These are phyloP conservation scores for Arremon brunneinucha DNA, from an alignment of 2,797 vertebrate species.

Conservation along the genomic window DNA sequence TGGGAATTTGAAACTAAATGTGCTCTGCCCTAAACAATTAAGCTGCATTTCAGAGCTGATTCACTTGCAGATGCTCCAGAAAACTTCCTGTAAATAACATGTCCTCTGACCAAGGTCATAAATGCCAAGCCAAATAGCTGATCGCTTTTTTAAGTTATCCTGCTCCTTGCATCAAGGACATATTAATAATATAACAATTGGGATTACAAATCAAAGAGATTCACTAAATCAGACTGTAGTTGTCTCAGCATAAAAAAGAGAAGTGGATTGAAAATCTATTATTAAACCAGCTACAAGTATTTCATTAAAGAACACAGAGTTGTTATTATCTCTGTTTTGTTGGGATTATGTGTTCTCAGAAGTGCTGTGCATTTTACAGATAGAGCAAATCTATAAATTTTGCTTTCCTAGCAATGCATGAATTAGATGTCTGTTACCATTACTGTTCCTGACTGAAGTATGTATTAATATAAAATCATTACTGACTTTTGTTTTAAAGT, in stretches of 20 bases:
- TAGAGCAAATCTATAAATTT: not conserved
- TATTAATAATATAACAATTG: constrained; percentile 39
- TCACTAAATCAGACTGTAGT: constrained; percentile 39
- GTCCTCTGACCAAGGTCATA: constrained; percentile 38
- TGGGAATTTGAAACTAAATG: constrained; percentile 43
- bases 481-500: not conserved
- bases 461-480: not conserved
- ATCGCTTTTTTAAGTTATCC: constrained; percentile 6
- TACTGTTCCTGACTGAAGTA: not conserved
- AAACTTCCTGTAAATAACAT: constrained; percentile 16
- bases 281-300: constrained; percentile 34
- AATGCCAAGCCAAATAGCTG: not conserved
- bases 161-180: constrained; percentile 1
- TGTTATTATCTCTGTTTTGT: constrained; percentile 45
- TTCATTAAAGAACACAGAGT: constrained; percentile 35
- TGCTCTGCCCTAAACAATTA: constrained; percentile 27
- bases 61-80: constrained; percentile 37
- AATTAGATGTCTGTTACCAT: not conserved
- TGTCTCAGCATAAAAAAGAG: constrained; percentile 21
- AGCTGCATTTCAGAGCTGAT: constrained; percentile 18
- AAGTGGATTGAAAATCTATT: constrained; percentile 50
- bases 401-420: not conserved
- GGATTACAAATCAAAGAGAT: constrained; percentile 42
- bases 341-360: constrained; percentile 1
- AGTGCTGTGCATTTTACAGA: not conserved